Conservation (phyloP, 1,140 invertebrate genomes). For the Ectropis grisescens region DNA sequence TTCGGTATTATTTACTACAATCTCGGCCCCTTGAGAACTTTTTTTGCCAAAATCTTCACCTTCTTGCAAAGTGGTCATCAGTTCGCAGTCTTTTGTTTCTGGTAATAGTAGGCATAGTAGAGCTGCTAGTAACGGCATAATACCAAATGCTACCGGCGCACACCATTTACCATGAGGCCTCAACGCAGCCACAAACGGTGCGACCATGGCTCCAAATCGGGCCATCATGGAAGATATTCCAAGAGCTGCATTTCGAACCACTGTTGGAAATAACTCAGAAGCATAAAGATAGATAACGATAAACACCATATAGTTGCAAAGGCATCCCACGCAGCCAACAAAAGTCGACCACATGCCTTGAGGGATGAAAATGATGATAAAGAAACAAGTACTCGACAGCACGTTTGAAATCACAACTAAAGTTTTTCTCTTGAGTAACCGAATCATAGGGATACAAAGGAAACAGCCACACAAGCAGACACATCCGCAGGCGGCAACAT, state of each 20-base stretch:
- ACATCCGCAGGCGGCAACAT: conserved; percentile 75
- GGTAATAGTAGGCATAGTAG: conserved; percentile 76
- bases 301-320: conserved; percentile 75
- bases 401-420: conserved; percentile 71
- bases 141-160: conserved; percentile 79
- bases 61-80: conserved; percentile 83
- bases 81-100: conserved; percentile 79
- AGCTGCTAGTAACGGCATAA: conserved; percentile 75
- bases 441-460: conserved; percentile 74
- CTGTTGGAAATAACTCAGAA: conserved; percentile 78
- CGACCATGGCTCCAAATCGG: conserved; percentile 75
- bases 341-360: conserved; percentile 60
- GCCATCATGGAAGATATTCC: conserved; percentile 78
- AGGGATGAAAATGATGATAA: conserved; percentile 69
- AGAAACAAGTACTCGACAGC: conserved; percentile 69
- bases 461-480: conserved; percentile 75
- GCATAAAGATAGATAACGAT: conserved; percentile 77
- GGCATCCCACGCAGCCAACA: conserved; percentile 75
- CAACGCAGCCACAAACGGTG: conserved; percentile 73
- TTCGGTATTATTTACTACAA: no score
- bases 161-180: conserved; percentile 66
- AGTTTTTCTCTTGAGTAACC: conserved; percentile 71
- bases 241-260: conserved; percentile 76
- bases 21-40: no score
- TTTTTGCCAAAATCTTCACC: conserved; percentile 77